These are phyloP conservation scores for Garrulus glandarius DNA, from an alignment of 2,797 vertebrate species.

Conservation along the genomic window DNA sequence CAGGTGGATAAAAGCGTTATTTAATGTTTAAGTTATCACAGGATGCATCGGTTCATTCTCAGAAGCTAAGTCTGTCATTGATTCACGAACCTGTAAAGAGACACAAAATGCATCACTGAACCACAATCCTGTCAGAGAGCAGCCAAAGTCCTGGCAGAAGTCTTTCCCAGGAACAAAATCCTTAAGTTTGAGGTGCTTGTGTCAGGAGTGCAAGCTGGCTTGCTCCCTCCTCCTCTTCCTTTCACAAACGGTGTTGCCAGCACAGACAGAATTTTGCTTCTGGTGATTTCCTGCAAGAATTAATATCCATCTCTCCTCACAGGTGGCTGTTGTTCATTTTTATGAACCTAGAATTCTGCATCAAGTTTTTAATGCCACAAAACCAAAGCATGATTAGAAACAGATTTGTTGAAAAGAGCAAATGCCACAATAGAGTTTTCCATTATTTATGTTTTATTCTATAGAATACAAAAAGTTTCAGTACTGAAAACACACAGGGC, in stretches of 20 bases:
- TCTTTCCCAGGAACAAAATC: background rate
- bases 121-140: background rate
- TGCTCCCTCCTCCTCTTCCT: background rate
- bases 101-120: background rate
- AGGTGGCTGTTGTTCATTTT: background rate
- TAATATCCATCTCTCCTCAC: background rate
- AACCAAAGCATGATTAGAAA: background rate
- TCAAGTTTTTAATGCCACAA: background rate
- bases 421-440: background rate
- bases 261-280: background rate
- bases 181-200: background rate
- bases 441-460: background rate
- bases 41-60: background rate
- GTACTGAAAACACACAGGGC: background rate
- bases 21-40: background rate
- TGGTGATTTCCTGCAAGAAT: background rate
- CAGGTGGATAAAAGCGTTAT: background rate
- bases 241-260: rapidly evolving
- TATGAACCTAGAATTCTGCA: background rate
- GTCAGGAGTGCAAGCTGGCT: background rate
- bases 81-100: background rate
- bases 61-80: background rate
- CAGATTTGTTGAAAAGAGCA: background rate
- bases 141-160: background rate
- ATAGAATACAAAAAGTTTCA: background rate